A percentile compares a stretch with the other conserved stretches of the same genome.
phyloP scores from a whole-genome alignment of 1,140 invertebrate species.

The Drosophila aff. region DNA sequence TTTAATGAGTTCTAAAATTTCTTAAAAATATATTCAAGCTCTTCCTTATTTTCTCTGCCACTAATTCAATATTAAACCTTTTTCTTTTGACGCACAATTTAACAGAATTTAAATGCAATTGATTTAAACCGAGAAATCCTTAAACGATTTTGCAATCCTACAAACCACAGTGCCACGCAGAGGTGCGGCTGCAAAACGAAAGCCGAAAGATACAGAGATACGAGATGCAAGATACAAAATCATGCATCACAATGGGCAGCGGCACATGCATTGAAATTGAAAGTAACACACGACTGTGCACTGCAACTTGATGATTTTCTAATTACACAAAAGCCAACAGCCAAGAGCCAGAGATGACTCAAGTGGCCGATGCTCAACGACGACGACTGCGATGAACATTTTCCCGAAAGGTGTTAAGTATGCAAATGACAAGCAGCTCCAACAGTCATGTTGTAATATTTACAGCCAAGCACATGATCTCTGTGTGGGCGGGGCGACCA shows the following conservation, averaged over 20 bases:
- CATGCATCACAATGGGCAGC: slow-evolving; percentile 39
- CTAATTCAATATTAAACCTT: background rate
- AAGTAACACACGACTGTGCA: slow-evolving; percentile 53
- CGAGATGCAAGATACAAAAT: slow-evolving; percentile 45
- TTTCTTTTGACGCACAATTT: background rate
- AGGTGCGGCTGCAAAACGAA: slow-evolving; percentile 39
- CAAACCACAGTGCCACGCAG: slow-evolving; percentile 2
- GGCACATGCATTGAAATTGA: slow-evolving; percentile 42
- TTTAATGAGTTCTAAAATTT: background rate
- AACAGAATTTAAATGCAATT: background rate
- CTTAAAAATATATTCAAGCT: background rate
- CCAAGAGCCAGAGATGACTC: slow-evolving; percentile 27
- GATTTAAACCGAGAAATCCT: background rate
- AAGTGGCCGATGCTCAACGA: slow-evolving; percentile 34
- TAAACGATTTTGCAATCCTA: background rate
- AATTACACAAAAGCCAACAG: slow-evolving; percentile 49
- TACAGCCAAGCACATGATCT: slow-evolving; percentile 32
- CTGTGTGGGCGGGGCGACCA: slow-evolving; percentile 37
- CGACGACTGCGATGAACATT: slow-evolving; percentile 8
- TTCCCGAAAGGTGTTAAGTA: slow-evolving; percentile 54
- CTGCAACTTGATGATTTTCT: slow-evolving; percentile 53
- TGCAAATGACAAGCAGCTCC: slow-evolving; percentile 50
- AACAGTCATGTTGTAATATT: slow-evolving; percentile 50
- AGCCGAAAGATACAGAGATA: slow-evolving; percentile 40
- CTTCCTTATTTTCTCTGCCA: background rate